A percentile compares a stretch with the other conserved stretches of the same genome.
These are phyloP conservation scores for Rhizoglyphus robini DNA, from an alignment of 1,140 invertebrate species.

Conservation along the genomic window DNA sequence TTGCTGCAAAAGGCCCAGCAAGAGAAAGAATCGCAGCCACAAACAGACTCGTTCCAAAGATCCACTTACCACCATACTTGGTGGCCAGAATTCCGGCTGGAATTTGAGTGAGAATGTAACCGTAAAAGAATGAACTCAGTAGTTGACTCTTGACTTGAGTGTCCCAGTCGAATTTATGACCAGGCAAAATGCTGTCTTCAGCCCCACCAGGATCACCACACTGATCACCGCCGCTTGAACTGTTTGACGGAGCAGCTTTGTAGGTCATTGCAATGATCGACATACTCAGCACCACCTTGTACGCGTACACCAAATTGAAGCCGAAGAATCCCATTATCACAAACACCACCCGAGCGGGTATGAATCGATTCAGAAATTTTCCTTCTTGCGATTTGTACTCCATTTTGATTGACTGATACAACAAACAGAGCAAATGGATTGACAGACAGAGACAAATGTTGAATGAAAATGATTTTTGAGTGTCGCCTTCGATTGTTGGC, in stretches of 20 bases:
- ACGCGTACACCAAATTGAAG: conserved; percentile 22
- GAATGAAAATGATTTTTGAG: too few relatives aligned
- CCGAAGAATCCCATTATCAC: conserved; percentile 24
- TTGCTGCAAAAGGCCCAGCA: conserved; percentile 18
- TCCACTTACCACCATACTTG: conserved; percentile 63
- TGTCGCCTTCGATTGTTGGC: too few relatives aligned
- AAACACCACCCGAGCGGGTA: conserved; percentile 20
- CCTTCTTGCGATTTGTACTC: conserved; percentile 2
- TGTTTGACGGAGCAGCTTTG: neutral
- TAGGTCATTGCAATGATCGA: conserved; percentile 26
- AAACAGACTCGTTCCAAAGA: conserved; percentile 47
- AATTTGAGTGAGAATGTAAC: conserved; percentile 64
- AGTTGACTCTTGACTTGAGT: conserved; percentile 40
- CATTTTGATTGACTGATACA: neutral
- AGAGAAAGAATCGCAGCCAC: conserved; percentile 18
- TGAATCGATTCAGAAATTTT: neutral
- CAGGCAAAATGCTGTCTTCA: neutral
- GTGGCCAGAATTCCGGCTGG: conserved; percentile 64
- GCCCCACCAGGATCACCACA: neutral
- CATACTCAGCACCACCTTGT: conserved; percentile 25
- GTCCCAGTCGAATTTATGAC: conserved; percentile 24
- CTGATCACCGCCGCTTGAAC: neutral
- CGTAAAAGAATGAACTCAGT: conserved; percentile 68
- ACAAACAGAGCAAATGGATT: too few relatives aligned
- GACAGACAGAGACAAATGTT: too few relatives aligned